phyloP scores from a whole-genome alignment of 2,113 vertebrate genomes.

The Rhea pennata region DNA sequence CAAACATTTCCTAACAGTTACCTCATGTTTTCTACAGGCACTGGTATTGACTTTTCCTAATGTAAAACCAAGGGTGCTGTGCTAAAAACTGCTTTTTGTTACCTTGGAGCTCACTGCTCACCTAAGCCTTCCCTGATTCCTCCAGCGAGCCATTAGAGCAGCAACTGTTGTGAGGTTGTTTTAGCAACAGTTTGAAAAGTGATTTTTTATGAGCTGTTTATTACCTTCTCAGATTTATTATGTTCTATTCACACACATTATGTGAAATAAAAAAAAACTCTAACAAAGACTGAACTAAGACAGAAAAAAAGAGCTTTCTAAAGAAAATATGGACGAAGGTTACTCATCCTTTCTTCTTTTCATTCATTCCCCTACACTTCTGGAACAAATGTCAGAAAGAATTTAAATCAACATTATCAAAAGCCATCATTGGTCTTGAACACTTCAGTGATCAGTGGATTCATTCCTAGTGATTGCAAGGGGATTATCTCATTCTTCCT shows the following conservation, averaged over 20 bases:
- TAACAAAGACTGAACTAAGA: neutral
- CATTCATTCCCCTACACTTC: neutral
- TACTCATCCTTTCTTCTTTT: neutral
- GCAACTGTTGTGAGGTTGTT: slow-evolving; percentile 59
- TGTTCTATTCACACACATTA: slow-evolving; percentile 40
- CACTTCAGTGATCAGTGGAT: slow-evolving; percentile 30
- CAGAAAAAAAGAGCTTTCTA: neutral
- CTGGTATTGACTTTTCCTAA: slow-evolving; percentile 27
- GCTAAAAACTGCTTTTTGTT: slow-evolving; percentile 5
- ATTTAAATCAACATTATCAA: slow-evolving; percentile 16
- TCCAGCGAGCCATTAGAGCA: slow-evolving; percentile 18
- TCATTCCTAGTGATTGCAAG: neutral
- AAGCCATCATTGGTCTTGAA: neutral
- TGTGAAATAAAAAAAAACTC: neutral
- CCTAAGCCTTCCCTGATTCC: slow-evolving; percentile 26
- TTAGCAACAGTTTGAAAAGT: slow-evolving; percentile 60
- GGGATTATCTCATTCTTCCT: neutral
- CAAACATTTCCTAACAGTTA: slow-evolving; percentile 43
- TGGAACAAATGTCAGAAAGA: neutral
- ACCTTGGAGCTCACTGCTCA: slow-evolving; percentile 23
- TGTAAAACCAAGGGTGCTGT: slow-evolving; percentile 8
- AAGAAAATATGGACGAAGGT: neutral
- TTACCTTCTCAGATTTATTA: slow-evolving; percentile 62
- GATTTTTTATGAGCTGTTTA: slow-evolving; percentile 71
- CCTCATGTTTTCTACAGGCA: neutral